Evolutionary conservation across 2,888 invertebrate species (phyloP).

Genomic region (Oxystoma pomonae): DNA sequence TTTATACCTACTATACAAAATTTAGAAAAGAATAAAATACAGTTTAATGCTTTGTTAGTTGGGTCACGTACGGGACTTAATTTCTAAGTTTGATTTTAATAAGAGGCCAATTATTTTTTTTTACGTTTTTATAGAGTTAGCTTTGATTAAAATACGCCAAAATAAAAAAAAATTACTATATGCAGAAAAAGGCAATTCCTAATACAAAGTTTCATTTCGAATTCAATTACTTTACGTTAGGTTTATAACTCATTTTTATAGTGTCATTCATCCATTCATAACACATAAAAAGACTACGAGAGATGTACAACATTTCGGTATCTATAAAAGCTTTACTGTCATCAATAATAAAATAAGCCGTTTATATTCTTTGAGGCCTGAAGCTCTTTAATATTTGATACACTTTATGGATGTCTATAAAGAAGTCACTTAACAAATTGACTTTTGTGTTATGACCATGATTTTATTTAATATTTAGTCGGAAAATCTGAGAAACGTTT

Average conservation of each 20-base stretch:
- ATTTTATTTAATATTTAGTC: too few species aligned
- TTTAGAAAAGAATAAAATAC: too few species aligned
- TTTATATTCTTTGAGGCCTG: slow-evolving; percentile 19
- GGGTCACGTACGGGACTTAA: too few species aligned
- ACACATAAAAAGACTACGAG: background rate
- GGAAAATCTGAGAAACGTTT: too few species aligned
- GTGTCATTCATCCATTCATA: background rate
- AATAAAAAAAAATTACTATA: background rate
- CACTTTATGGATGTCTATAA: slow-evolving; percentile 19
- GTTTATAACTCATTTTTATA: background rate
- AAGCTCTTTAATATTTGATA: slow-evolving; percentile 19
- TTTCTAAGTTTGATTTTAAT: too few species aligned
- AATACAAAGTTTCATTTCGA: background rate
- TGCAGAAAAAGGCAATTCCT: background rate
- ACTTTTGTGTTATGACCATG: slow-evolving; percentile 2
- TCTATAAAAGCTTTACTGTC: slow-evolving; percentile 22
- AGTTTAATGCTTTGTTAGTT: too few species aligned
- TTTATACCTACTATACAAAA: too few species aligned
- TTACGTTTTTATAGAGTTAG: too few species aligned
- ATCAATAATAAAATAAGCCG: slow-evolving; percentile 23
- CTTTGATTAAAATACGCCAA: background rate
- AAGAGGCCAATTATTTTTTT: too few species aligned
- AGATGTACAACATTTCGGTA: slow-evolving; percentile 16
- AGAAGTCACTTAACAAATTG: slow-evolving; percentile 21
- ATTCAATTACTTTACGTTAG: background rate